These are phyloP conservation scores for Athene noctua DNA, from an alignment of 2,113 vertebrate genomes.

Conservation along the genomic window DNA sequence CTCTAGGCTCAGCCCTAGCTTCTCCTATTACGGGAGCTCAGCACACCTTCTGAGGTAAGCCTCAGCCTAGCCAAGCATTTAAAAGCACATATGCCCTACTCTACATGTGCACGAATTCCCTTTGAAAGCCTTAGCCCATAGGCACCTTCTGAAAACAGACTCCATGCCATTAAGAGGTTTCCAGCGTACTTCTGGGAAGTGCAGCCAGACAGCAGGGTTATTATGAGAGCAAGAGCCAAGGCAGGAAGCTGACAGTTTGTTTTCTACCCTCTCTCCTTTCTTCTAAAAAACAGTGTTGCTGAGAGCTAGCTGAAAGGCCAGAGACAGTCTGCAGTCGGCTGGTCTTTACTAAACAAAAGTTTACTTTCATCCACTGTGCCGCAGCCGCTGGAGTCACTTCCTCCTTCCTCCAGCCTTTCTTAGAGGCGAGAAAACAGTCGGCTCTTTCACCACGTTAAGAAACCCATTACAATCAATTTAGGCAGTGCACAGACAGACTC, in stretches of 20 bases:
- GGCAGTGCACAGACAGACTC: conserved; percentile 89
- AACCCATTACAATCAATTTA: conserved; percentile 93
- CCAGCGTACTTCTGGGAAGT: neutral
- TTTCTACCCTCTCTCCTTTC: conserved; percentile 34
- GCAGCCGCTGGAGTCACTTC: conserved; percentile 84
- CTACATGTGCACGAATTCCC: neutral
- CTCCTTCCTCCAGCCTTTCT: conserved; percentile 74
- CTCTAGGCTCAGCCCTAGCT: neutral
- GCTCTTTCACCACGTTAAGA: conserved; percentile 85
- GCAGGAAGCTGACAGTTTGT: conserved; percentile 50
- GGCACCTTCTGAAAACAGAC: conserved; percentile 2
- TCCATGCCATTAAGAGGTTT: neutral
- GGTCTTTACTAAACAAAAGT: conserved; percentile 65
- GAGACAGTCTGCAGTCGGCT: conserved; percentile 35
- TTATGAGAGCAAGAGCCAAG: conserved; percentile 4
- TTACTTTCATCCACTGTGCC: conserved; percentile 77
- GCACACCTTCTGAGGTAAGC: neutral
- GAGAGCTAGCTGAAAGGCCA: conserved; percentile 26
- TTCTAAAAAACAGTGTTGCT: conserved; percentile 4
- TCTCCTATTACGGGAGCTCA: neutral
- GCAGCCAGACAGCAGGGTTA: neutral
- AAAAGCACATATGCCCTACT: neutral
- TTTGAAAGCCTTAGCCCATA: neutral
- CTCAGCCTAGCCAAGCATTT: neutral
- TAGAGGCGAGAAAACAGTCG: conserved; percentile 94